These are phyloP conservation scores for Lagorchestes hirsutus DNA, from an alignment of 2,797 vertebrate genomes.

Conservation along the genomic window DNA sequence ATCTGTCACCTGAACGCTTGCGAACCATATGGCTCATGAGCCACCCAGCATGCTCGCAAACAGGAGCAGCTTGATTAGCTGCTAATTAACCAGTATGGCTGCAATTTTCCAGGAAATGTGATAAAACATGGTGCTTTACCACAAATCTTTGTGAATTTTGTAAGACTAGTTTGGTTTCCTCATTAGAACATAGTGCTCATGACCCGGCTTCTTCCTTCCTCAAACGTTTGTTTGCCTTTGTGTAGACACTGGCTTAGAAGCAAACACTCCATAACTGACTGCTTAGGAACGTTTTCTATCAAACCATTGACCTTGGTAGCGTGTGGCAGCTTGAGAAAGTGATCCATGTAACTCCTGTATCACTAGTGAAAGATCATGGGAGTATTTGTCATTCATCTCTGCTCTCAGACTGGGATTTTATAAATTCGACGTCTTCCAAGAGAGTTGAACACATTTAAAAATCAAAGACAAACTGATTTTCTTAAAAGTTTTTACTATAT, in stretches of 20 bases:
- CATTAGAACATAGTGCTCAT: constrained; percentile 52
- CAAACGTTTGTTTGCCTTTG: constrained; percentile 60
- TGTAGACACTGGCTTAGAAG: constrained; percentile 62
- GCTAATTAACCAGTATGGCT: constrained; percentile 53
- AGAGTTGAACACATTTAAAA: constrained; percentile 66
- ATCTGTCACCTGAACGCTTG: constrained; percentile 51
- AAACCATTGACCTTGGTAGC: constrained; percentile 67
- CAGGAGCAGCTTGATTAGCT: constrained; percentile 33
- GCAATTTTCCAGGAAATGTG: constrained; percentile 53
- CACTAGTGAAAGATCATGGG: constrained; percentile 59
- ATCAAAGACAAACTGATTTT: constrained; percentile 68
- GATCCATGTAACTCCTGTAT: constrained; percentile 64
- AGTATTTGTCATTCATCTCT: constrained; percentile 68
- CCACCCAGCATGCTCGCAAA: constrained; percentile 34
- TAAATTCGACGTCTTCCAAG: constrained; percentile 65
- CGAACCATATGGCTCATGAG: constrained; percentile 10
- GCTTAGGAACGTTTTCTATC: constrained; percentile 66
- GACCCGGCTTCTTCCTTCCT: constrained; percentile 61
- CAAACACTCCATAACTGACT: constrained; percentile 66
- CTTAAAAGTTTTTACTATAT: constrained; percentile 49
- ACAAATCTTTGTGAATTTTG: constrained; percentile 62
- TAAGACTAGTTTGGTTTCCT: constrained; percentile 46
- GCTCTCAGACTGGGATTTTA: constrained; percentile 63
- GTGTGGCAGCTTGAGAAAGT: constrained; percentile 68
- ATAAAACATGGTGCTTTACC: constrained; percentile 41